Percentiles rank a stretch among this genome's conserved stretches.
Evolutionary conservation across 2,113 vertebrate species (phyloP).

Genomic region (Osmerus mordax): DNA sequence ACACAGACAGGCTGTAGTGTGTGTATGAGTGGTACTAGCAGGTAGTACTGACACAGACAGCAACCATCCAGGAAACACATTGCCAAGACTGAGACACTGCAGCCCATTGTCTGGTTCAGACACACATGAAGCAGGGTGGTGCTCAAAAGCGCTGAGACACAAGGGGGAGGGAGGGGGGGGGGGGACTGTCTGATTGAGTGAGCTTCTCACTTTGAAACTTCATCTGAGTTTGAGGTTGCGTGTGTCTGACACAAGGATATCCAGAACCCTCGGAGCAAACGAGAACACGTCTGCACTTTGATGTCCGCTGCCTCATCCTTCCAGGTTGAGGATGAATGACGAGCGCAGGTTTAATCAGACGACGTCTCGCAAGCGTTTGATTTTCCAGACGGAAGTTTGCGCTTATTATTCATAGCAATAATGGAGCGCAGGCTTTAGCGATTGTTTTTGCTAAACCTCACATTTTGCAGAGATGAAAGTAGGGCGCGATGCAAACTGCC

Average conservation of each 20-base stretch:
- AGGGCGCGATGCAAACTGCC: constrained; percentile 51
- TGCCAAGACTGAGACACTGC: no score
- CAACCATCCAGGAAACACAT: no score
- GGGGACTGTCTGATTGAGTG: not conserved
- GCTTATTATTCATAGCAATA: constrained; percentile 15
- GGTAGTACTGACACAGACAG: no score
- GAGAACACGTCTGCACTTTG: constrained; percentile 12
- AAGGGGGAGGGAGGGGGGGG: no score
- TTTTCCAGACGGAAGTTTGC: constrained; percentile 18
- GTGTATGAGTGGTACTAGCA: no score
- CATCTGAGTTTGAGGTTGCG: not conserved
- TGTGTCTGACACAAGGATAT: constrained; percentile 21
- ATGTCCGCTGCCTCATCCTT: constrained; percentile 10
- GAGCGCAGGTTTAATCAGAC: constrained; percentile 1
- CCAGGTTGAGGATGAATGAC: not conserved
- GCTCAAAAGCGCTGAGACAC: no score
- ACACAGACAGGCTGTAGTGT: no score
- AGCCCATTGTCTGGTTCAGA: no score
- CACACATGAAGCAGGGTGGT: no score
- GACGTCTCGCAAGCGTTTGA: not conserved
- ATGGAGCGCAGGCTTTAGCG: constrained; percentile 19
- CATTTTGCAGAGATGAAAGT: constrained; percentile 49
- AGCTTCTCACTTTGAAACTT: not conserved
- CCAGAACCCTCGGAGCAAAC: not conserved
- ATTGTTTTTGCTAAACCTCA: constrained; percentile 39